Conservation (phyloP, 1,140 invertebrate genomes). For the Mactra quadrangularis region DNA sequence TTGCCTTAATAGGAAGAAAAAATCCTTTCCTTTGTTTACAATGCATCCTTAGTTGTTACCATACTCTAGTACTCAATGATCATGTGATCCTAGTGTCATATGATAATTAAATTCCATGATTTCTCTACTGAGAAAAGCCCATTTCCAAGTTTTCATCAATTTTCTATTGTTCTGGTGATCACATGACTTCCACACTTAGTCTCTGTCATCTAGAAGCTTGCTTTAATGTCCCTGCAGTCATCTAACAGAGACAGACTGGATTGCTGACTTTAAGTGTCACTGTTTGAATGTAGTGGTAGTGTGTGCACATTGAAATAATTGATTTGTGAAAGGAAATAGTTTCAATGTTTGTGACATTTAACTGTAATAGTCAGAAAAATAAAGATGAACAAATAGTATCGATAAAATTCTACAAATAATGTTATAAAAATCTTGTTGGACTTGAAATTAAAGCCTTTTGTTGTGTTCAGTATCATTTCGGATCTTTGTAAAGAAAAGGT, state of each 20-base stretch:
- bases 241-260: slow-evolving; percentile 11
- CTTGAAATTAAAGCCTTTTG: too few relatives aligned
- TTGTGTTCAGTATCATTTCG: too few relatives aligned
- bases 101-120: slow-evolving; percentile 31
- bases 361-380: slow-evolving; percentile 30
- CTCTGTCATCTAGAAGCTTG: slow-evolving; percentile 5
- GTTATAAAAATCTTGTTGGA: too few relatives aligned
- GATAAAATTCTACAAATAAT: slow-evolving; percentile 52
- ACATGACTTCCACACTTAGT: slow-evolving; percentile 16
- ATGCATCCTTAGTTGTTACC: too few relatives aligned
- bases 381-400: slow-evolving; percentile 14
- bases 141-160: slow-evolving; percentile 4
- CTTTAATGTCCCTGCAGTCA: slow-evolving; percentile 8
- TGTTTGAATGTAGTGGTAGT: slow-evolving; percentile 21
- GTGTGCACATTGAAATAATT: slow-evolving; percentile 61
- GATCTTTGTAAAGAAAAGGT: slow-evolving; percentile 39
- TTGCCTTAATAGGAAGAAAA: too few relatives aligned
- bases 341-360: slow-evolving; percentile 37
- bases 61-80: too few relatives aligned
- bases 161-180: slow-evolving; percentile 38
- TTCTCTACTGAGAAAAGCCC: not conserved
- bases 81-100: too few relatives aligned
- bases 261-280: too few relatives aligned
- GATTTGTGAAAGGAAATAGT: slow-evolving; percentile 48
- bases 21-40: too few relatives aligned